Evolutionary conservation across 2,888 invertebrate genomes (phyloP).

Genomic region (Lumbricus terrestris): DNA sequence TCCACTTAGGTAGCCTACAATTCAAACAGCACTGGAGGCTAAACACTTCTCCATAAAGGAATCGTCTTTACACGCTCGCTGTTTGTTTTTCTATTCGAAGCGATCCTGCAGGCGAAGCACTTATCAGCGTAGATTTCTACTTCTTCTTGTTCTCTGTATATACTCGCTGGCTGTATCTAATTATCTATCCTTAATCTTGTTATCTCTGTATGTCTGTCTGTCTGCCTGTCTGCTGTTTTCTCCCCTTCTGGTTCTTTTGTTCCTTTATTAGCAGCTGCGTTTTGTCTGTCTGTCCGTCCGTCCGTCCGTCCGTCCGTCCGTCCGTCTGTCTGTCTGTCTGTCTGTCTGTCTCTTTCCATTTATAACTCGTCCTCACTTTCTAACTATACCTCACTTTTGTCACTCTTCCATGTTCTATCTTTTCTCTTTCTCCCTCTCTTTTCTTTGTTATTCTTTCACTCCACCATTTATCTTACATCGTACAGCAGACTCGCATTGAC

Average conservation of each 20-base stretch:
- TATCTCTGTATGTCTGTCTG: background rate
- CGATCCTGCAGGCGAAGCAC: background rate
- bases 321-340: background rate
- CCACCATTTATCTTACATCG: background rate
- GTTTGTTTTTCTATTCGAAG: background rate
- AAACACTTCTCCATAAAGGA: too few species aligned
- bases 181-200: background rate
- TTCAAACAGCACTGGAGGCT: too few species aligned
- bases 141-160: background rate
- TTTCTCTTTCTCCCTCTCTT: background rate
- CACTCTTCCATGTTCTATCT: background rate
- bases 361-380: background rate
- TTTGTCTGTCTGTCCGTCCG: background rate
- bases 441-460: background rate
- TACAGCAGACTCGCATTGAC: background rate
- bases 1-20: too few species aligned
- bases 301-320: background rate
- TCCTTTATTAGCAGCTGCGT: background rate
- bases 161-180: background rate
- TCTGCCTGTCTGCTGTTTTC: background rate
- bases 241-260: background rate
- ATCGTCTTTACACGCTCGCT: too few species aligned
- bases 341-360: background rate
- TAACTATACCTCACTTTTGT: background rate
- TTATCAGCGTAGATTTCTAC: background rate